Conservation (phyloP, 2,797 vertebrate genomes). For the Eulemur coronatus region DNA sequence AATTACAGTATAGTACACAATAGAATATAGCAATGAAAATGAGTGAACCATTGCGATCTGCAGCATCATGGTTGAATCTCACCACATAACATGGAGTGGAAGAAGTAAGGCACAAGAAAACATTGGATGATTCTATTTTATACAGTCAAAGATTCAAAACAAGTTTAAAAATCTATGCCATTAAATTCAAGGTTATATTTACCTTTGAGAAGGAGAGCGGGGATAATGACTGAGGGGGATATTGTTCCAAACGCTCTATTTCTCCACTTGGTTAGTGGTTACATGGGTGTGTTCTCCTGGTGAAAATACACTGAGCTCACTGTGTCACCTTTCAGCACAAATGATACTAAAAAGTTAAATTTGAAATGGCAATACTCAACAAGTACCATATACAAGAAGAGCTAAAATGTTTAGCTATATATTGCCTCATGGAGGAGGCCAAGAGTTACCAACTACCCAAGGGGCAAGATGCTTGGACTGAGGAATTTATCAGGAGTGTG, state of each 20-base stretch:
- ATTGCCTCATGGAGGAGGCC: background rate
- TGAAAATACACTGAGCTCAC: background rate
- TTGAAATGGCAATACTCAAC: background rate
- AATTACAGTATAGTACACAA: background rate
- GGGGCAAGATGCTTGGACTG: background rate
- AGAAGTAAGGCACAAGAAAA: background rate
- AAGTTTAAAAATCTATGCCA: background rate
- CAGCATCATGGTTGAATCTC: background rate
- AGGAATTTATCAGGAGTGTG: background rate
- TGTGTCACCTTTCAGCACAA: constrained; percentile 26
- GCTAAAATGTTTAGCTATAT: background rate
- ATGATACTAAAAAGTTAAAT: background rate
- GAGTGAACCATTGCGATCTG: background rate
- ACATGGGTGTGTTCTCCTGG: background rate
- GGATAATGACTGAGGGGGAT: background rate
- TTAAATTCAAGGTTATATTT: constrained; percentile 4
- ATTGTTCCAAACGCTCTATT: background rate
- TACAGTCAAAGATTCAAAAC: background rate
- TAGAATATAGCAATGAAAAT: background rate
- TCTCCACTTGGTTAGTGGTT: background rate
- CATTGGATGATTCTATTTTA: background rate
- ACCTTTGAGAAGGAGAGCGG: background rate
- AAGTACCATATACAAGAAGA: background rate
- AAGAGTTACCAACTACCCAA: background rate
- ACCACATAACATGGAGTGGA: constrained; percentile 14